phyloP scores from a whole-genome alignment of 1,140 invertebrate genomes.

The Frieseomelitta varia region DNA sequence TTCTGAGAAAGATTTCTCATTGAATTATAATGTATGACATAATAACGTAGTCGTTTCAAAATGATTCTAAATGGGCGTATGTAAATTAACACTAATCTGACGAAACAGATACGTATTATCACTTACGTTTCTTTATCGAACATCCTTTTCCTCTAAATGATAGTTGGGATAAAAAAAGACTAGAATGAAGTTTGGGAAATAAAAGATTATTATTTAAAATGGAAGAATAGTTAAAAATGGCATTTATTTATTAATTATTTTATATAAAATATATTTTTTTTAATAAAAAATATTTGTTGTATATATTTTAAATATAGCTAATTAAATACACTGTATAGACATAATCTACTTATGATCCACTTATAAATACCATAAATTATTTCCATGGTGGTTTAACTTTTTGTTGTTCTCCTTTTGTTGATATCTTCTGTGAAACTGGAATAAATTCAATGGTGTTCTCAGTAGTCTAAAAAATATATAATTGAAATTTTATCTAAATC shows the following conservation, averaged over 20 bases:
- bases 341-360: slow-evolving; percentile 45
- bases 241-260: slow-evolving; percentile 11
- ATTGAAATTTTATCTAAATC: not conserved
- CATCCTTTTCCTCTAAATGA: slow-evolving; percentile 68
- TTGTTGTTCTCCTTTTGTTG: slow-evolving; percentile 65
- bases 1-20: not conserved
- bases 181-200: not conserved
- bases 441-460: slow-evolving; percentile 73
- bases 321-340: slow-evolving; percentile 50
- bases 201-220: not conserved
- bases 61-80: not conserved
- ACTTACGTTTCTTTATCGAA: slow-evolving; percentile 62
- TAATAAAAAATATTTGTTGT: slow-evolving; percentile 53
- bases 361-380: slow-evolving; percentile 72
- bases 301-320: slow-evolving; percentile 53
- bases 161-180: not conserved
- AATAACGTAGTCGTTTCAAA: not conserved
- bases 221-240: not conserved
- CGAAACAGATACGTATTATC: slow-evolving; percentile 22
- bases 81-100: slow-evolving; percentile 37
- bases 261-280: slow-evolving; percentile 58
- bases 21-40: not conserved
- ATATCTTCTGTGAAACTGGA: slow-evolving; percentile 69
- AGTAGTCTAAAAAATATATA: slow-evolving; percentile 53
- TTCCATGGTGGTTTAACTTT: slow-evolving; percentile 79